Conservation (phyloP, 2,888 invertebrate genomes). For the Colostygia pectinataria region DNA sequence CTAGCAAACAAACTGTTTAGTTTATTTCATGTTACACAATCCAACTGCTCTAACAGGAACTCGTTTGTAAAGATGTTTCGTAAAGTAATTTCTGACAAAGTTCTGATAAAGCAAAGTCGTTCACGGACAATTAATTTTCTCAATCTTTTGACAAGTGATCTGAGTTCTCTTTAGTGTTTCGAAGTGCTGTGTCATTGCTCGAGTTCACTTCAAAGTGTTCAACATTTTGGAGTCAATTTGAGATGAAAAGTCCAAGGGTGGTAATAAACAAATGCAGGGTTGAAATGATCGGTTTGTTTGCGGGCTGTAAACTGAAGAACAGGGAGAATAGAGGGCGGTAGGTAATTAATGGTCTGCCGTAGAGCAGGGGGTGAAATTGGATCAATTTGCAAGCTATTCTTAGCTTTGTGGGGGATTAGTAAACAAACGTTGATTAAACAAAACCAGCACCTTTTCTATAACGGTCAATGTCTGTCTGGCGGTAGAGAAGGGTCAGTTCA, state of each 20-base stretch:
- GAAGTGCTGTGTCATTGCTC: constrained; percentile 27
- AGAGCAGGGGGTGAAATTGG: constrained; percentile 72
- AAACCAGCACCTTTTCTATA: constrained; percentile 33
- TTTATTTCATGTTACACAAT: constrained; percentile 21
- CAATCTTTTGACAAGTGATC: constrained; percentile 28
- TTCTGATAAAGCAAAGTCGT: constrained; percentile 12
- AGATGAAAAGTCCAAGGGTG: constrained; percentile 58
- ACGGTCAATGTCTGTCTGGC: constrained; percentile 11
- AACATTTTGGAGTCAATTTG: constrained; percentile 63
- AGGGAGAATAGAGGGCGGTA: constrained; percentile 52
- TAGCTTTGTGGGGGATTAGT: constrained; percentile 54
- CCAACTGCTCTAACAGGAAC: constrained; percentile 13
- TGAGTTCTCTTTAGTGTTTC: constrained; percentile 21
- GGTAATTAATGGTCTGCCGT: constrained; percentile 74
- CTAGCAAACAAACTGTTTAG: constrained; percentile 17
- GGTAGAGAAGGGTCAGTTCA: not conserved
- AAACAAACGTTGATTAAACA: constrained; percentile 59
- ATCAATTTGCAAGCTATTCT: constrained; percentile 75
- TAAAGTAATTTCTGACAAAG: constrained; percentile 1
- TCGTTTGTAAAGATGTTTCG: constrained; percentile 17
- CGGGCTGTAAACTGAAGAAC: constrained; percentile 70
- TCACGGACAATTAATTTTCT: constrained; percentile 28
- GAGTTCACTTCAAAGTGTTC: constrained; percentile 42
- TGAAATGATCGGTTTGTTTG: constrained; percentile 77
- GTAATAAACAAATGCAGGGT: constrained; percentile 70